Conservation (phyloP, 2,113 vertebrate genomes). For the Coptodon rendalli region DNA sequence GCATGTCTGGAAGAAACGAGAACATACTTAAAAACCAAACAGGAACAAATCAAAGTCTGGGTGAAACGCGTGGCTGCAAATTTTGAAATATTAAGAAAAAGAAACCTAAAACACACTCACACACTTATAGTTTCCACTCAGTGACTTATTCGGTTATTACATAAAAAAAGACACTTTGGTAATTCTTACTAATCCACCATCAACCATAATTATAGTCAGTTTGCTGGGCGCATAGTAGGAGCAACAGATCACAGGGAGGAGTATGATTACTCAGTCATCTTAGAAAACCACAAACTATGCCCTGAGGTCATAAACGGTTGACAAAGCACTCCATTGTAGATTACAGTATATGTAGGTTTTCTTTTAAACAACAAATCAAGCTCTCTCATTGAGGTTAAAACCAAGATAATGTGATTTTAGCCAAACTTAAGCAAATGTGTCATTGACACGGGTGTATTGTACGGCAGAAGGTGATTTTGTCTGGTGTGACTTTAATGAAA, state of each 20-base stretch:
- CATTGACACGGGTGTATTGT: not conserved
- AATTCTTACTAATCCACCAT: constrained; percentile 32
- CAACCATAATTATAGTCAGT: constrained; percentile 40
- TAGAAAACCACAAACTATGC: constrained; percentile 46
- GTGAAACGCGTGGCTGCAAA: not conserved
- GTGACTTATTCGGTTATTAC: not conserved
- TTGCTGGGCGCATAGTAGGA: not conserved
- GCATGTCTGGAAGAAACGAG: constrained; percentile 74
- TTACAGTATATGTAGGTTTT: not conserved
- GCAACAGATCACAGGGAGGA: constrained; percentile 38
- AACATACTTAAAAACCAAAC: not conserved
- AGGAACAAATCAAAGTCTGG: not conserved
- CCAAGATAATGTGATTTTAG: not conserved
- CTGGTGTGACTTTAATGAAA: not conserved
- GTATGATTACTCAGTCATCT: constrained; percentile 42
- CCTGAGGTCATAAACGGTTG: not conserved
- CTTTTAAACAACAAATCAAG: not conserved
- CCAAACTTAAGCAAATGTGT: rapidly evolving
- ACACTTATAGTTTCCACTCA: not conserved
- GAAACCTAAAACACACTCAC: not conserved
- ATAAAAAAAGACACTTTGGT: constrained; percentile 11
- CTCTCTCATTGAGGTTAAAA: not conserved
- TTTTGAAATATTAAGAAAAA: not conserved
- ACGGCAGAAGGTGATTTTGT: not conserved
- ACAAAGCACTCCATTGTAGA: not conserved